Conservation (phyloP, 2,797 vertebrate genomes). For the Spinibarbus caldwelli region DNA sequence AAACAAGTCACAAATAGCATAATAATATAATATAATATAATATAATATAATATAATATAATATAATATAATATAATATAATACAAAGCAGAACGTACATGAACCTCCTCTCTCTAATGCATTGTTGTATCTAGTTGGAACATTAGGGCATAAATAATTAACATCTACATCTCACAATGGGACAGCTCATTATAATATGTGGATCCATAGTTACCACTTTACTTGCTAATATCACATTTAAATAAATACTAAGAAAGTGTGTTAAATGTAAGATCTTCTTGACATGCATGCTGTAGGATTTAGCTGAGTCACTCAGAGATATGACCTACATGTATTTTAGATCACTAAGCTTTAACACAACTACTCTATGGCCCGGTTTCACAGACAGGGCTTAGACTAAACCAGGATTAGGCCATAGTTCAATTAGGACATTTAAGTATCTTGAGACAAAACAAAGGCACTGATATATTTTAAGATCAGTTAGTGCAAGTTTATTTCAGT, state of each 20-base stretch:
- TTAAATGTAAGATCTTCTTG: neutral
- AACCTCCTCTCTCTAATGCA: neutral
- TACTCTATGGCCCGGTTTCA: too few species aligned
- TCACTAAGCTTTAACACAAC: neutral
- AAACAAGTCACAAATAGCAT: neutral
- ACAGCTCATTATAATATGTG: neutral
- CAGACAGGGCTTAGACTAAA: too few species aligned
- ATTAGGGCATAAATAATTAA: neutral
- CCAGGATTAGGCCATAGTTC: too few species aligned
- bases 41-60: too few species aligned
- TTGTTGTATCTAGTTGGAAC: neutral
- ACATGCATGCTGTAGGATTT: neutral
- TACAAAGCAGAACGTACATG: too few species aligned
- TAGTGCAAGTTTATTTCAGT: too few species aligned
- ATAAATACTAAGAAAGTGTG: neutral
- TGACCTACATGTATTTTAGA: neutral
- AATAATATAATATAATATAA: too few species aligned
- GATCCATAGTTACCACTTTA: neutral
- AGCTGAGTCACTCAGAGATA: neutral
- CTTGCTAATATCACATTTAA: neutral
- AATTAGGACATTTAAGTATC: too few species aligned
- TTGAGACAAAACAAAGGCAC: too few species aligned
- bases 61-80: neutral
- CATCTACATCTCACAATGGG: neutral
- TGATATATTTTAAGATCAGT: too few species aligned